A percentile compares a stretch with the other conserved stretches of the same genome.
These are phyloP conservation scores for Halcyon smyrnensis DNA, from an alignment of 2,797 vertebrate species.

Conservation along the genomic window DNA sequence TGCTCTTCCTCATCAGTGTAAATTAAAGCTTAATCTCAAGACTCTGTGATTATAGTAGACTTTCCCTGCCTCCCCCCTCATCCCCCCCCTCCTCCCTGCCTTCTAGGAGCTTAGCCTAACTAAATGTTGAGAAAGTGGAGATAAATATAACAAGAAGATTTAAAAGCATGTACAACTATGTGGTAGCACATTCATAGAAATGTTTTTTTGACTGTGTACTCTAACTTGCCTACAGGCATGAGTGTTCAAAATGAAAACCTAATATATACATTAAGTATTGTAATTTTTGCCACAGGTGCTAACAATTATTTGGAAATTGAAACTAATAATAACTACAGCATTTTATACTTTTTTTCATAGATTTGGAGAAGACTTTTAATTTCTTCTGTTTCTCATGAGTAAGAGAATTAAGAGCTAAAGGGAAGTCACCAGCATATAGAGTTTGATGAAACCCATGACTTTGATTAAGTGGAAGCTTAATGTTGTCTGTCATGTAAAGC, in stretches of 20 bases:
- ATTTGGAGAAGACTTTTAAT: neutral
- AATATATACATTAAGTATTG: neutral
- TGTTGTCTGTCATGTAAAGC: neutral
- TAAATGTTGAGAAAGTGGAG: neutral
- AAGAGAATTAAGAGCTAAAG: slow-evolving; percentile 19
- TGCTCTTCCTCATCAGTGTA: neutral
- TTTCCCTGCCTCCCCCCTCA: neutral
- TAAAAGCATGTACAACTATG: neutral
- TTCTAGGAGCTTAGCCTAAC: neutral
- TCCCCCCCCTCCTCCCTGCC: too few species aligned
- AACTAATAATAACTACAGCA: neutral
- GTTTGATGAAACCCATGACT: neutral
- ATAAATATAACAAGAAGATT: neutral
- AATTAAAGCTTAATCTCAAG: slow-evolving; percentile 29
- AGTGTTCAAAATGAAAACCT: neutral
- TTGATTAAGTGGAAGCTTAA: slow-evolving; percentile 54
- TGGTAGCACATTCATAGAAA: neutral
- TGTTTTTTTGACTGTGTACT: neutral
- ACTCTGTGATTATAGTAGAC: neutral
- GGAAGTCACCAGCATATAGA: neutral
- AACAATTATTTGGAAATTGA: neutral
- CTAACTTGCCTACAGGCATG: neutral
- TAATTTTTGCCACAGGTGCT: neutral
- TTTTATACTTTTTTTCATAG: neutral
- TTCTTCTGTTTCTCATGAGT: neutral